These are phyloP conservation scores for Melanotaenia duboulayi DNA, from an alignment of 2,113 vertebrate species.

Conservation along the genomic window DNA sequence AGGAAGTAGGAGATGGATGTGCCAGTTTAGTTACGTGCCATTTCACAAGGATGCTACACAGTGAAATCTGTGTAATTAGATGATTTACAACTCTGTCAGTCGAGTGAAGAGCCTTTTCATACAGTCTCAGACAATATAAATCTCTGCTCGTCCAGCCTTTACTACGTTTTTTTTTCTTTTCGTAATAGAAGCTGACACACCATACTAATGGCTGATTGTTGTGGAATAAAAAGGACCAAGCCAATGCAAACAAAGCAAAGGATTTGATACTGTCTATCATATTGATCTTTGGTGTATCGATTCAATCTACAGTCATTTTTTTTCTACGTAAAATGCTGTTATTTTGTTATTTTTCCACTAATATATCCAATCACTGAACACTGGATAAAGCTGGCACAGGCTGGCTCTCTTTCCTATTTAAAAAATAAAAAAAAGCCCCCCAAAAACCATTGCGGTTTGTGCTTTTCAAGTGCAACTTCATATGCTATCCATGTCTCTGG, in stretches of 20 bases:
- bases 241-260: neutral
- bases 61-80: constrained; percentile 38
- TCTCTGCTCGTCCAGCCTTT: neutral
- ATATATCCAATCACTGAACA: no score
- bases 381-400: no score
- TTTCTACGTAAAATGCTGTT: neutral
- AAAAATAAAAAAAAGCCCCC: no score
- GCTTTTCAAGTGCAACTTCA: no score
- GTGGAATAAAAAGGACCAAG: neutral
- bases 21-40: constrained; percentile 26
- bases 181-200: constrained; percentile 3
- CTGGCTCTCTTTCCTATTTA: no score
- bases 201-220: constrained; percentile 8
- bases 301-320: neutral
- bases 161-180: neutral
- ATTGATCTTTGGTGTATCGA: neutral
- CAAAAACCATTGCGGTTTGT: no score
- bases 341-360: constrained; percentile 15
- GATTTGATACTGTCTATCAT: neutral
- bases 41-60: constrained; percentile 43
- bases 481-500: no score
- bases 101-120: constrained; percentile 4
- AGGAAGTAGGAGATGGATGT: constrained; percentile 33
- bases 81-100: constrained; percentile 16
- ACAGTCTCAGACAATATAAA: constrained; percentile 9